Evolutionary conservation across 2,113 vertebrate species (phyloP).

Genomic region (Galemys pyrenaicus): DNA sequence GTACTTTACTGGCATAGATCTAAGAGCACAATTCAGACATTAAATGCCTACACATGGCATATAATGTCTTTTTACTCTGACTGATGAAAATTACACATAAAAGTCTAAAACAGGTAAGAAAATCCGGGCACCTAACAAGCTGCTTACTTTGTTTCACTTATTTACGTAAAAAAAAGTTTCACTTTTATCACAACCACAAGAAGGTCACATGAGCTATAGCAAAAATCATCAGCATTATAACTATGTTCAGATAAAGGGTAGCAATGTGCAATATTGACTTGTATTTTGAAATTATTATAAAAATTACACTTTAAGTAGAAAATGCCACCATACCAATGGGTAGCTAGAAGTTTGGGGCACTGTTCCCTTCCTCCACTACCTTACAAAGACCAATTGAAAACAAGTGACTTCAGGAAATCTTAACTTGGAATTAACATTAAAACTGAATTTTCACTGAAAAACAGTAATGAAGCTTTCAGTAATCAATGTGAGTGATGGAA

Average conservation of each 20-base stretch:
- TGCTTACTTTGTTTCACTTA: constrained; percentile 17
- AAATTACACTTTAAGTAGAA: neutral
- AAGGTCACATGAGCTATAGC: neutral
- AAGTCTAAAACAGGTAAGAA: neutral
- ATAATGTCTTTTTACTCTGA: neutral
- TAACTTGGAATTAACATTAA: neutral
- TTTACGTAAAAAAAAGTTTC: constrained; percentile 4
- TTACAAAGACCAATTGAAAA: neutral
- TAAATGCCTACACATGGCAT: constrained; percentile 16
- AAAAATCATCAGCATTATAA: neutral
- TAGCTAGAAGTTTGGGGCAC: neutral
- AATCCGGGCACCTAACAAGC: neutral
- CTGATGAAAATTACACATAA: neutral
- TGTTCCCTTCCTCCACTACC: neutral
- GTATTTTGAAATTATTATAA: neutral
- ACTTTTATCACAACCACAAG: constrained; percentile 38
- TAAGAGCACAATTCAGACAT: constrained; percentile 8
- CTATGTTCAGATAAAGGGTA: neutral
- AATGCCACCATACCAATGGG: neutral
- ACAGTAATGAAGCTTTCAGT: neutral
- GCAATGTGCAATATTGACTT: neutral
- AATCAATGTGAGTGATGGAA: neutral
- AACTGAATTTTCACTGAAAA: neutral
- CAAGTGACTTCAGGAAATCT: neutral
- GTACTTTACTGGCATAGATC: constrained; percentile 17